Evolutionary conservation across 2,113 vertebrate genomes (phyloP).

Genomic region (Rhynchomys soricoides): DNA sequence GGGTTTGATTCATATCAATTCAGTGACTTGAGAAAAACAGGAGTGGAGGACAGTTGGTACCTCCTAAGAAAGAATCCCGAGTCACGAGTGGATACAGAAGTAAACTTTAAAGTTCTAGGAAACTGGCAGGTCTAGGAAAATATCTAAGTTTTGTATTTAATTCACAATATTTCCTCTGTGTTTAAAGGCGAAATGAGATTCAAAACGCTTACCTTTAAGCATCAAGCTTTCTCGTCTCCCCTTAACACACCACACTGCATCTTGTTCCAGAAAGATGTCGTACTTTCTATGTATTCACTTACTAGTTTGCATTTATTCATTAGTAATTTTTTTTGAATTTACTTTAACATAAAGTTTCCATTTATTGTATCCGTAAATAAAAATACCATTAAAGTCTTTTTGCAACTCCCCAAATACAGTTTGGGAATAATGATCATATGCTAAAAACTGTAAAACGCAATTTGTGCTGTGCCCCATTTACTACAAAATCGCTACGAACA

Average conservation of each 20-base stretch:
- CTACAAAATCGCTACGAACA: slow-evolving; percentile 81
- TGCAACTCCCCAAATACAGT: slow-evolving; percentile 67
- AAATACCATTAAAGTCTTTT: slow-evolving; percentile 66
- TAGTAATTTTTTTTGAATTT: slow-evolving; percentile 55
- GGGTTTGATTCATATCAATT: slow-evolving; percentile 46
- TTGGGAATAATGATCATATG: slow-evolving; percentile 68
- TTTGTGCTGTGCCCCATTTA: slow-evolving; percentile 67
- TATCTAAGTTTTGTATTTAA: slow-evolving; percentile 29
- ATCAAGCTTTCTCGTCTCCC: slow-evolving; percentile 41
- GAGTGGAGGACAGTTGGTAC: background rate
- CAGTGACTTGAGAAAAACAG: background rate
- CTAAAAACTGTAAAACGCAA: slow-evolving; percentile 76
- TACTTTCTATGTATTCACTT: slow-evolving; percentile 49
- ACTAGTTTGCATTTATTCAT: slow-evolving; percentile 64
- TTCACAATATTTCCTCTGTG: slow-evolving; percentile 13
- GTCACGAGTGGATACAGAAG: background rate
- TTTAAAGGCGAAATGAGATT: slow-evolving; percentile 56
- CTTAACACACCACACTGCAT: slow-evolving; percentile 5
- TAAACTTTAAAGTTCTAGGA: background rate
- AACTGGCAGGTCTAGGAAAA: background rate
- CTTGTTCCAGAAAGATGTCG: slow-evolving; percentile 32
- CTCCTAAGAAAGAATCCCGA: background rate
- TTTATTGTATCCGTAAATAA: slow-evolving; percentile 71
- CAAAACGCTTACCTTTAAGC: slow-evolving; percentile 65
- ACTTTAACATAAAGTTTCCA: slow-evolving; percentile 44